These are phyloP conservation scores for Monoplex corrugatus DNA, from an alignment of 2,888 invertebrate genomes.

Conservation along the genomic window DNA sequence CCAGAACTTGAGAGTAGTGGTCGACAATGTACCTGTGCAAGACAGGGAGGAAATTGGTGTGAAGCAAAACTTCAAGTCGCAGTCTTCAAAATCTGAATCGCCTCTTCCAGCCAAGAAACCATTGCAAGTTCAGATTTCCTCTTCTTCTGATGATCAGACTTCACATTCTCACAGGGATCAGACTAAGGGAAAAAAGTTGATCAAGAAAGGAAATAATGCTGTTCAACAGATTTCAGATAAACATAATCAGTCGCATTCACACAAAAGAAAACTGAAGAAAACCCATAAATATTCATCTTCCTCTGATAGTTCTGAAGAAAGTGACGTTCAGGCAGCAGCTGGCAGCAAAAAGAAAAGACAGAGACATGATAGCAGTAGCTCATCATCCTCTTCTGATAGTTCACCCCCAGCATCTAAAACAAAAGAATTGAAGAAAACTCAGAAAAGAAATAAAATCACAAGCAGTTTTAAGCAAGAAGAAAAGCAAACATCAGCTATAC, in stretches of 20 bases:
- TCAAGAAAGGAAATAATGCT: background rate
- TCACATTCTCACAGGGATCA: background rate
- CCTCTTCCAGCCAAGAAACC: background rate
- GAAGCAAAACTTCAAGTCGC: background rate
- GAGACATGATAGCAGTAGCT: background rate
- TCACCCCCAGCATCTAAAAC: background rate
- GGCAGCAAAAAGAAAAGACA: background rate
- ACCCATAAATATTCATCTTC: too few species aligned
- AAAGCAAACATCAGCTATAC: background rate
- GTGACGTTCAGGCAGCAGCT: background rate
- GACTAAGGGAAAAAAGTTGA: background rate
- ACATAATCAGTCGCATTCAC: background rate
- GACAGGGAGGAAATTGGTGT: background rate
- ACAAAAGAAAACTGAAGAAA: too few species aligned
- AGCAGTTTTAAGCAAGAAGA: background rate
- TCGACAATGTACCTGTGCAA: background rate
- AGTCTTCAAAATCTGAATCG: background rate
- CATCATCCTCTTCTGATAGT: background rate
- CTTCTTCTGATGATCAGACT: background rate
- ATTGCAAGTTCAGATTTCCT: background rate
- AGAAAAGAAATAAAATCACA: background rate
- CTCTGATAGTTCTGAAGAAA: background rate
- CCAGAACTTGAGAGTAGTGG: conserved; percentile 22
- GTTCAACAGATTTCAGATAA: background rate
- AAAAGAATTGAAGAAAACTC: background rate